phyloP scores from a whole-genome alignment of 1,140 invertebrate species.

The Platyura marginata region DNA sequence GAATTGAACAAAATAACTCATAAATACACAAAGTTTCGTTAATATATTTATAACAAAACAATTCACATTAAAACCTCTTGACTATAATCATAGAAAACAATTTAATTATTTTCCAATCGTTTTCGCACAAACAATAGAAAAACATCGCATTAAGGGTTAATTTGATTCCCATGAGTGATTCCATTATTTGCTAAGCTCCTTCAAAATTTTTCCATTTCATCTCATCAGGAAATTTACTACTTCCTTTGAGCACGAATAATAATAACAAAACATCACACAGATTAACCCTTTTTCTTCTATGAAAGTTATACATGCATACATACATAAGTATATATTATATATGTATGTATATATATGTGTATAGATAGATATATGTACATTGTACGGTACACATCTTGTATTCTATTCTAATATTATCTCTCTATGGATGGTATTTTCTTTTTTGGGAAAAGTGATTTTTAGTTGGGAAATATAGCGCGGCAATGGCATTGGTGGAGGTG shows the following conservation, averaged over 20 bases:
- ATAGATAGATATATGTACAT: too few relatives aligned
- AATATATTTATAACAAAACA: background rate
- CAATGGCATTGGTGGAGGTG: too few relatives aligned
- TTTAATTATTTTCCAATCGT: slow-evolving; percentile 1
- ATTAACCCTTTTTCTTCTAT: background rate
- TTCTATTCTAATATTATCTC: too few relatives aligned
- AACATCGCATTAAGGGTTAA: slow-evolving; percentile 1
- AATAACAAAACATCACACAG: background rate
- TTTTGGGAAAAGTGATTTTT: too few relatives aligned
- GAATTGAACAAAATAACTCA: too few relatives aligned
- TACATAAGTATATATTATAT: too few relatives aligned
- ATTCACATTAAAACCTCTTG: background rate
- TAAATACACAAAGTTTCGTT: too few relatives aligned
- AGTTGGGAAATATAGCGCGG: too few relatives aligned
- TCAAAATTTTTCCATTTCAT: background rate
- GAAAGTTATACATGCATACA: too few relatives aligned
- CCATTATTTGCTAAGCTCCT: slow-evolving; percentile 3
- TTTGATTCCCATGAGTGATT: slow-evolving; percentile 3
- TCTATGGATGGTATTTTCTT: too few relatives aligned
- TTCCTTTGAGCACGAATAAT: background rate
- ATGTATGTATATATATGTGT: too few relatives aligned
- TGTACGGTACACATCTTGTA: too few relatives aligned
- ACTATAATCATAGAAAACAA: background rate
- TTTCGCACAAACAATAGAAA: background rate
- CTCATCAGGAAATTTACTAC: background rate